Evolutionary conservation across 2,888 invertebrate species (phyloP), one percentile per base, ranked within the genome.

Genomic region (Chrysotoxum bicinctum): DNA sequence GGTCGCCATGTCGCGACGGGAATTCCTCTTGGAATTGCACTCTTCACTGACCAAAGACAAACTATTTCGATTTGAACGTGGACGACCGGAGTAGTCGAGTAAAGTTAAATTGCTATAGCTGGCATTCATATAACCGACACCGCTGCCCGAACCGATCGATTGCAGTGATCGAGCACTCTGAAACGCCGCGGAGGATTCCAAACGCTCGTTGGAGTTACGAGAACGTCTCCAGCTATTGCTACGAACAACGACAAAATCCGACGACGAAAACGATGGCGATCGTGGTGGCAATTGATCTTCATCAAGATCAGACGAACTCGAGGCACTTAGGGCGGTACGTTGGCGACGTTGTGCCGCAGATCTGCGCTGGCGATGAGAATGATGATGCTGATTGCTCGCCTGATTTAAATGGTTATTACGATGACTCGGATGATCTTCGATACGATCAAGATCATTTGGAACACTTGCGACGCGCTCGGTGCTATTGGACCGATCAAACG

Each of bases 31-130:
- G 6, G 62, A 69, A 50, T 85, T 85, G n/a, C 72, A 75, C 66
- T 85, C 85, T 19, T 76, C 76, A 32, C 23, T 52, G 26, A 74
- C 75, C 35, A 72, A 66, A 4, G 68, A 50, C 21, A 80, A 26
- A 52, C 79, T 76, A 16, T 87, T 87, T 2, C 87, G 50, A 32
- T 77, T 78, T 32, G 87, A 87, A 73, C 68, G 80, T 35, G 88
- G 91, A 91, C 87, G 91, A 90, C 90, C 93, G 89, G 92, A 89
- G 85, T 94, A 94, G 89, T 94, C 94, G 77, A 94, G 91, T 75
- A 94, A 92, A 52, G 94, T 94, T 87, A 94, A 92, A 92, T 94
- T 94, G 70, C 93, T 94, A 92, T 94, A 94, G 90, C 94, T 94
- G 89, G 94, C 94, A 89, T 94, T 94, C 72, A 91, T 89, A 92